Evolutionary conservation across 2,797 vertebrate genomes (phyloP).

Genomic region (Gadopsis bispinosus): DNA sequence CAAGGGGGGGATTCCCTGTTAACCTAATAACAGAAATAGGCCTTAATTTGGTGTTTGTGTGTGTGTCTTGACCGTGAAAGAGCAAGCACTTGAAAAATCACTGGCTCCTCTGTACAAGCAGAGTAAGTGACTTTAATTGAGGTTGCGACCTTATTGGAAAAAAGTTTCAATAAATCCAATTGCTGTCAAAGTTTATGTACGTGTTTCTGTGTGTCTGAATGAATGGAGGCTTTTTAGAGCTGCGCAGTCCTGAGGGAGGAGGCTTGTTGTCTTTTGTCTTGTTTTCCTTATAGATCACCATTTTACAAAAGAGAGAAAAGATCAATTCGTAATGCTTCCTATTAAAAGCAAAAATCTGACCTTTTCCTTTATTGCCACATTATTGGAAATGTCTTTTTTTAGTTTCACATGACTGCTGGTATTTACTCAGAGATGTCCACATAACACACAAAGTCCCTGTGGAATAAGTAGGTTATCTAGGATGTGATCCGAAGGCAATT

Average conservation of each 20-base stretch:
- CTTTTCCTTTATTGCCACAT: slow-evolving; percentile 19
- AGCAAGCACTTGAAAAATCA: slow-evolving; percentile 18
- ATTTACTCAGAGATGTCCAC: not conserved
- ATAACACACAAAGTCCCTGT: not conserved
- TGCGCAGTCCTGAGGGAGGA: not conserved
- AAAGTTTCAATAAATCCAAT: slow-evolving; percentile 31
- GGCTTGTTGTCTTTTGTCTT: slow-evolving; percentile 8
- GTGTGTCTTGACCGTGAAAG: slow-evolving; percentile 3
- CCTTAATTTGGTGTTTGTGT: slow-evolving; percentile 12
- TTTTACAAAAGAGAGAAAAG: slow-evolving; percentile 4
- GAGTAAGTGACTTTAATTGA: slow-evolving; percentile 43
- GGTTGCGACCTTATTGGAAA: slow-evolving; percentile 37
- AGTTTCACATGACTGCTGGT: slow-evolving; percentile 30
- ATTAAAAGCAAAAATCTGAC: slow-evolving; percentile 14
- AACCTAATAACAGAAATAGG: slow-evolving; percentile 9
- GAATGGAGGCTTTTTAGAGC: slow-evolving; percentile 5
- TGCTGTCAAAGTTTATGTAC: slow-evolving; percentile 11
- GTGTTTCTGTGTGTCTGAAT: slow-evolving; percentile 16
- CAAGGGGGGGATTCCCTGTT: not conserved
- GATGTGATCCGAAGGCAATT: slow-evolving; percentile 18
- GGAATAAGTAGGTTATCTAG: slow-evolving; percentile 35
- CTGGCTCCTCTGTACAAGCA: slow-evolving; percentile 30
- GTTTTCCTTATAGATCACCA: not conserved
- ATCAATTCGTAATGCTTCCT: not conserved
- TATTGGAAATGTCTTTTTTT: slow-evolving; percentile 13